Base-by-base conservation (phyloP, 2,113 vertebrate species). In the Callaeas wilsoni region DNA sequence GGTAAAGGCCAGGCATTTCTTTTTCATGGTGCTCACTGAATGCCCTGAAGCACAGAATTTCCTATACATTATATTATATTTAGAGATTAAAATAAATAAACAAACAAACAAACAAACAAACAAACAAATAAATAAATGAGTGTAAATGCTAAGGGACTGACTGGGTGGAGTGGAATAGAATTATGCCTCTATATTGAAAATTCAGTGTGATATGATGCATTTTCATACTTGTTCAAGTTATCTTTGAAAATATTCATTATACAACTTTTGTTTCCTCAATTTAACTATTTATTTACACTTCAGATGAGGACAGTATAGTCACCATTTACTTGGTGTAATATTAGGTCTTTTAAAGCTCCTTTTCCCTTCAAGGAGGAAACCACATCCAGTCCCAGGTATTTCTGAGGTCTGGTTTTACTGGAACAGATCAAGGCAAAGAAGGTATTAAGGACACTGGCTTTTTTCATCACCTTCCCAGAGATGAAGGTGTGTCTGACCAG, bases 91-190 rank as follows among this genome's bases (percentile, higher is more conserved):
- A 2, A 42, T 60, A 39, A 21, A 37, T 4, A 18, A 3, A n/a
- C n/a, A n/a, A n/a, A n/a, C n/a, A n/a, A n/a, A n/a, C n/a, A n/a
- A n/a, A n/a, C n/a, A n/a, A n/a, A n/a, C n/a, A n/a, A n/a, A n/a
- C n/a, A n/a, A n/a, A n/a, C n/a, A 13, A 12, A 16, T 5, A 37
- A 14, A n/a, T 33, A 46, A 5, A 19, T 42, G 21, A 44, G 7
- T n/a, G 14, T 39, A 46, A 62, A 74, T 52, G 88, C 2, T 12
- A 67, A 55, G 47, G 12, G 15, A 13, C 3, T 52, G 33, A 2
- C 5, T 65, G 30, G 6, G 1, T 49, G 4, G 5, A 30, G 1
- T 3, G 39, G 5, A 13, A 7, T 16, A 79, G 7, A 67, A 7
- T 19, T 71, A 37, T 29, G 18, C 4, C 9, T 62, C 30, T 53